Evolutionary conservation across 2,797 vertebrate genomes (phyloP), one percentile per base, ranked within the genome.

Genomic region (Tamandua tetradactyla): DNA sequence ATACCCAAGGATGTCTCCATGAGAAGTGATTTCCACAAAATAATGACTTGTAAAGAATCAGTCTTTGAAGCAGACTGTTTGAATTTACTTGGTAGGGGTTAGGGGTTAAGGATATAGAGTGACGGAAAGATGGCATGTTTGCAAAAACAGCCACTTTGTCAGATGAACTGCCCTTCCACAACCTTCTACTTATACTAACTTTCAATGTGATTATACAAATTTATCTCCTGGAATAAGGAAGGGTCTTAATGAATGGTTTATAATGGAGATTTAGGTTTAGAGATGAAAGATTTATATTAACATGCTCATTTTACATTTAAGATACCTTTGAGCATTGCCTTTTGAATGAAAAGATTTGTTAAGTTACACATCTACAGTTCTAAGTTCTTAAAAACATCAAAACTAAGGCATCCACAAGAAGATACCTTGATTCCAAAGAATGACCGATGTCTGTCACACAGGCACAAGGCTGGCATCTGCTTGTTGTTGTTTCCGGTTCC

Each of bases 301-400:
- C 32, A 79, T 42, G 57, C 13, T 61, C 40, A 55, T 80, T 91
- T 94, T 80, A 83, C 10, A 47, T 47, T 27, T 82, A 87, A 82
- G 89, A 74, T 66, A 32, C 7, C 59, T 69, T 37, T 75, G 10
- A 82, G 2, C 1, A 15, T 62, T 52, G 42, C 6, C 27, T 80
- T 81, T 88, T 90, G n/a, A 86, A 83, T 83, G 17, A 1, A 75
- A 91, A 94, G 44, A n/a, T n/a, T n/a, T n/a, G n/a, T n/a, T n/a
- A n/a, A n/a, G n/a, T n/a, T n/a, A n/a, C n/a, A n/a, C n/a, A n/a
- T n/a, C n/a, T n/a, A n/a, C n/a, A n/a, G n/a, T n/a, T n/a, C n/a
- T n/a, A n/a, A n/a, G n/a, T n/a, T n/a, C n/a, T n/a, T n/a, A n/a
- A n/a, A n/a, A n/a, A n/a, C n/a, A n/a, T n/a, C n/a, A n/a, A n/a